Percentiles rank a stretch among this genome's conserved stretches.
Conservation (phyloP, 2,797 vertebrate species). For the Margarornis squamiger region DNA sequence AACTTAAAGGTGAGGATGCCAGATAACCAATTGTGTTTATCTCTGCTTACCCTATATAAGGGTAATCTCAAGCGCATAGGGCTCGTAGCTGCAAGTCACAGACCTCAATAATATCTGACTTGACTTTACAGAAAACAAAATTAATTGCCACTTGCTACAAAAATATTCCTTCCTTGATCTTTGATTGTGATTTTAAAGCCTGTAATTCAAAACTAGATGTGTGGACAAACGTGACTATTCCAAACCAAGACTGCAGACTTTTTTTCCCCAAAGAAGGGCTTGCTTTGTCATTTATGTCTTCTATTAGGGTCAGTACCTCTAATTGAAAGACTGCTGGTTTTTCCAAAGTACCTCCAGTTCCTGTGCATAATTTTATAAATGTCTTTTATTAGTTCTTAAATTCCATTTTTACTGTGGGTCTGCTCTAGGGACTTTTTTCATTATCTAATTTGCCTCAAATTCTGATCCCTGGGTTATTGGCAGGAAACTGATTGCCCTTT, state of each 20-base stretch:
- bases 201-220: neutral
- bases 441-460: conserved; percentile 23
- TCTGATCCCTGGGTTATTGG: neutral
- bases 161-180: neutral
- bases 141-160: neutral
- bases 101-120: neutral
- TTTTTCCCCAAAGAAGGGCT: neutral
- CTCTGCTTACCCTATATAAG: neutral
- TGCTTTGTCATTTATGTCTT: neutral
- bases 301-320: neutral
- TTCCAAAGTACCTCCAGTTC: neutral
- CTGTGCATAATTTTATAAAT: neutral
- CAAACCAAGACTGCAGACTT: neutral
- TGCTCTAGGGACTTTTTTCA: neutral
- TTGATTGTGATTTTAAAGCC: neutral
- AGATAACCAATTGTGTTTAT: neutral
- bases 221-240: neutral
- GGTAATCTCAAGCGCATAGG: neutral
- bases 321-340: neutral
- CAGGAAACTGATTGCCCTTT: conserved; percentile 29
- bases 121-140: neutral
- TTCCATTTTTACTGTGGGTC: neutral
- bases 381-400: neutral
- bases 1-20: neutral
- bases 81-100: neutral